Conservation (phyloP, 2,113 vertebrate species). For the Oceanodroma tethys region DNA sequence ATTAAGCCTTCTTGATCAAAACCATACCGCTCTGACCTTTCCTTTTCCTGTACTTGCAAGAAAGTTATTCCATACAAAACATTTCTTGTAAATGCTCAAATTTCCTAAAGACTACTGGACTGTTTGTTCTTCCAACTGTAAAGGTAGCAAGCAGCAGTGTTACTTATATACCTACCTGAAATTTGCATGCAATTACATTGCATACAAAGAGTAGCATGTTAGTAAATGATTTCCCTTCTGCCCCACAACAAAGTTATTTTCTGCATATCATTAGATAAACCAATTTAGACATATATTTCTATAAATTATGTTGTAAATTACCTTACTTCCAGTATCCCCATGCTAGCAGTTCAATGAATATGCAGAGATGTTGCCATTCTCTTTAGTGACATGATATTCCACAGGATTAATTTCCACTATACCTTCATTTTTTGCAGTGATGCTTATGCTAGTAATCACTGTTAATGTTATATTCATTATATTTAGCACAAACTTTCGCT, state of each 20-base stretch:
- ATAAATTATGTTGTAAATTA: background rate
- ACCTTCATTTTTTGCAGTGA: background rate
- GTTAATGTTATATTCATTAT: background rate
- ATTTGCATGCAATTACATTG: background rate
- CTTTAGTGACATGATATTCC: background rate
- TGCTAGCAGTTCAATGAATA: background rate
- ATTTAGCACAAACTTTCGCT: background rate
- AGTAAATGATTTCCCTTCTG: background rate
- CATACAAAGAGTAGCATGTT: background rate
- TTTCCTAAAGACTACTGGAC: background rate
- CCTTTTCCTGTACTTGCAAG: background rate
- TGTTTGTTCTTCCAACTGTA: background rate
- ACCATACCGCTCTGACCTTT: background rate
- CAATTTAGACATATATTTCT: background rate
- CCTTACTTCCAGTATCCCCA: constrained; percentile 25
- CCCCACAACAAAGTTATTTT: background rate
- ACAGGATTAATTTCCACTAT: background rate
- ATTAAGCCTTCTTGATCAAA: background rate
- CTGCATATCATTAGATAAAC: background rate
- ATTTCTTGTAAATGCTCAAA: background rate
- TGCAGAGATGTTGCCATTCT: background rate
- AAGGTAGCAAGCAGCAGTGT: background rate
- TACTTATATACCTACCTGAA: background rate
- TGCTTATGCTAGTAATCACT: background rate
- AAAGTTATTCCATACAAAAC: background rate